A percentile compares a stretch with the other conserved stretches of the same genome.
phyloP scores from a whole-genome alignment of 2,797 vertebrate genomes.

The Xenopus petersii region DNA sequence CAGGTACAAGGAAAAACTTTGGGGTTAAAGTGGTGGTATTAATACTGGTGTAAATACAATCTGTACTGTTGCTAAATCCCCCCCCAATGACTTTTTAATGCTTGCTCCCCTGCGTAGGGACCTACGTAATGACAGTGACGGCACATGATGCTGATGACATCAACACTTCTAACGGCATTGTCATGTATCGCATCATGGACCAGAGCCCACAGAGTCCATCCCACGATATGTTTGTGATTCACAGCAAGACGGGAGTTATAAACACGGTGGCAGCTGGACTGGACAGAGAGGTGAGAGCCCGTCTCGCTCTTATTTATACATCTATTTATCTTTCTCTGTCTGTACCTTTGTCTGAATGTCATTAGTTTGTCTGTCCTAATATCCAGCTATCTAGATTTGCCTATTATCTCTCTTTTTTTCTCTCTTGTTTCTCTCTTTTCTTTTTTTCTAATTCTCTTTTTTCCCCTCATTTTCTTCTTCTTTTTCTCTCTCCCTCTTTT shows the following conservation, averaged over 20 bases:
- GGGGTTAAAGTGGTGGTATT: too few species aligned
- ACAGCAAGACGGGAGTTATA: constrained; percentile 91
- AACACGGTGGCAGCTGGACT: constrained; percentile 90
- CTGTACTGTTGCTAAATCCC: too few species aligned
- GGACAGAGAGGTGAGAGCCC: constrained; percentile 84
- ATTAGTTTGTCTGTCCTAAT: background rate
- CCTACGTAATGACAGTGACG: constrained; percentile 91
- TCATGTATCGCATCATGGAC: constrained; percentile 87
- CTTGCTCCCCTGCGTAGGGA: constrained; percentile 64
- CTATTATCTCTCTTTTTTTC: too few species aligned
- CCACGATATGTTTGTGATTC: constrained; percentile 95
- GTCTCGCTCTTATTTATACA: background rate
- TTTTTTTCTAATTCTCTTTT: too few species aligned
- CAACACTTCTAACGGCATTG: constrained; percentile 91
- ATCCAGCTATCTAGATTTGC: background rate
- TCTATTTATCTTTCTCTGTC: background rate
- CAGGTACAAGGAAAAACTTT: too few species aligned
- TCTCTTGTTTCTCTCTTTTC: too few species aligned
- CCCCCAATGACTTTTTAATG: too few species aligned
- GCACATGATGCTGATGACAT: constrained; percentile 88
- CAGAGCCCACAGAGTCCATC: constrained; percentile 91
- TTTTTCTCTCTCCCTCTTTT: too few species aligned
- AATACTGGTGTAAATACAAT: too few species aligned
- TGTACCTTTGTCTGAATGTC: background rate
- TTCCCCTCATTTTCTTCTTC: too few species aligned